Percentiles rank a stretch among this genome's conserved stretches.
These are phyloP conservation scores for Keiferia lycopersicella DNA, from an alignment of 2,888 invertebrate genomes.

Conservation along the genomic window DNA sequence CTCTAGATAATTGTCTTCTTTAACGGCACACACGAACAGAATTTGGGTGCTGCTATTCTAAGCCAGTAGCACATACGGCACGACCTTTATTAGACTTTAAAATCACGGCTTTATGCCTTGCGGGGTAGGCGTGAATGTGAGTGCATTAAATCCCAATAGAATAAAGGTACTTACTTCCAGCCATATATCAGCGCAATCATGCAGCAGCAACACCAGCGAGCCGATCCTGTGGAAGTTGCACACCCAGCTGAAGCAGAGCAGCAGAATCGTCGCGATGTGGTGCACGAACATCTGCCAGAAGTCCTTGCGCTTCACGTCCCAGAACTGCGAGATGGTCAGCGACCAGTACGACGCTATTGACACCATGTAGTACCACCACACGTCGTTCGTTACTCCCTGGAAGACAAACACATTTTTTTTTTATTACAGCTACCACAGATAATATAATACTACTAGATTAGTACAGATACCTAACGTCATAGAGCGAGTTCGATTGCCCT, in stretches of 20 bases:
- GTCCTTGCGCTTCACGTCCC: constrained; percentile 95
- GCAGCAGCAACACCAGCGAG: constrained; percentile 91
- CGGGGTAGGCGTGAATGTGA: too few relatives aligned
- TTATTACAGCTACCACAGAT: too few relatives aligned
- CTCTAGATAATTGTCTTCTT: too few relatives aligned
- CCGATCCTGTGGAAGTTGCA: constrained; percentile 96
- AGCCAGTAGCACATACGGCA: too few relatives aligned
- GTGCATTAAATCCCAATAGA: too few relatives aligned
- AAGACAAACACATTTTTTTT: not conserved
- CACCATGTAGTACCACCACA: constrained; percentile 99
- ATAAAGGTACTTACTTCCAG: constrained; percentile 83
- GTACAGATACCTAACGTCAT: too few relatives aligned
- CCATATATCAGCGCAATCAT: constrained; percentile 95
- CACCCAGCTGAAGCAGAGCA: constrained; percentile 96
- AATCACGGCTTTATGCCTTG: too few relatives aligned
- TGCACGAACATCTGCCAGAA: constrained; percentile 99
- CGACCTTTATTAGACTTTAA: too few relatives aligned
- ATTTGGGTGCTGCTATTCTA: too few relatives aligned
- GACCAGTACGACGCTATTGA: constrained; percentile 98
- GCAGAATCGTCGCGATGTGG: constrained; percentile 94
- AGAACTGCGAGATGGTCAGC: constrained; percentile 94
- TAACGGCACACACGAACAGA: too few relatives aligned
- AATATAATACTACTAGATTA: too few relatives aligned
- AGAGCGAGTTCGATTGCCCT: too few relatives aligned
- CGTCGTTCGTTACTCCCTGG: constrained; percentile 88